Percentiles rank a stretch among this genome's conserved stretches.
phyloP scores from a whole-genome alignment of 2,113 vertebrate species.

The Odontesthes bonariensis region DNA sequence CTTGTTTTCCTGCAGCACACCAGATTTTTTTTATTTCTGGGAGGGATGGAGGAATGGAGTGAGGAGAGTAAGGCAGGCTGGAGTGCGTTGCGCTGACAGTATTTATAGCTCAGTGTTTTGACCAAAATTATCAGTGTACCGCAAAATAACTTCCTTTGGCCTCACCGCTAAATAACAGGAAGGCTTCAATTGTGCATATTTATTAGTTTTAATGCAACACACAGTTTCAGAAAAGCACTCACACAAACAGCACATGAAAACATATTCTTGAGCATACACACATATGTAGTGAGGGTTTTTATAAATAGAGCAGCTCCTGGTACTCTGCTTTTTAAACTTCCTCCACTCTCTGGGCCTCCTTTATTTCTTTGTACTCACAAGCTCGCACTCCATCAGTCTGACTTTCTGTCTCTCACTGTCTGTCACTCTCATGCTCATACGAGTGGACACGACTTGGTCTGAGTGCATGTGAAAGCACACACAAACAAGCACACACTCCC shows the following conservation, averaged over 20 bases:
- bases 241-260: constrained; percentile 51
- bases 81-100: constrained; percentile 76
- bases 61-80: constrained; percentile 62
- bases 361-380: constrained; percentile 55
- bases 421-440: constrained; percentile 27
- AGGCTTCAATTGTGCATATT: constrained; percentile 86
- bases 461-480: constrained; percentile 49
- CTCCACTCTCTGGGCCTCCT: constrained; percentile 65
- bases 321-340: constrained; percentile 79
- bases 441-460: constrained; percentile 27
- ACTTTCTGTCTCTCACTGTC: constrained; percentile 17
- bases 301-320: constrained; percentile 80
- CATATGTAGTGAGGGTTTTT: constrained; percentile 69
- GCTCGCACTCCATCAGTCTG: constrained; percentile 24
- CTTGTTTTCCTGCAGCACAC: constrained; percentile 74
- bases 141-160: constrained; percentile 86
- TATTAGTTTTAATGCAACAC: constrained; percentile 81
- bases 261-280: constrained; percentile 31
- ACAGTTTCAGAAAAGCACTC: constrained; percentile 20
- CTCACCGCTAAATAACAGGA: constrained; percentile 86
- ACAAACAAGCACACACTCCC: constrained; percentile 38
- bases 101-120: constrained; percentile 86
- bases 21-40: constrained; percentile 72
- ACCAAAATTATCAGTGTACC: constrained; percentile 87
- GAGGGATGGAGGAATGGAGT: constrained; percentile 56